Evolutionary conservation across 2,113 vertebrate genomes (phyloP), one percentile per base, ranked within the genome.

Genomic region (Aldabrachelys gigantea): DNA sequence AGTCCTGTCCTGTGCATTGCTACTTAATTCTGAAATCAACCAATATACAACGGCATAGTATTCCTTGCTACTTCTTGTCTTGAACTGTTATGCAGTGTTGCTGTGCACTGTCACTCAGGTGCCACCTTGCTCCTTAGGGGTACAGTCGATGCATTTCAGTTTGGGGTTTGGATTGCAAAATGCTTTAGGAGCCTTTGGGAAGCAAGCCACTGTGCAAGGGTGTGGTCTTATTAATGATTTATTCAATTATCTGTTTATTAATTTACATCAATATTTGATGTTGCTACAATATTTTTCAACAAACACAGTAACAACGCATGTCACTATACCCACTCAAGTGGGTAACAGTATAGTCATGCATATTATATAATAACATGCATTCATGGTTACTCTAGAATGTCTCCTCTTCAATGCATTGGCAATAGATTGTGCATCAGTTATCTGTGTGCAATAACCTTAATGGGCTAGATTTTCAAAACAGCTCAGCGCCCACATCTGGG

Each of bases 1-100:
- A 78, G 82, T 41, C 94, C 83, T 93, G 3, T 57, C 75, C 89
- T 80, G 41, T 82, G 83, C n/a, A 19, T 21, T 82, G 59, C 86
- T 86, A 87, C 90, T 84, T 2, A 82, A 35, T 79, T 72, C 83
- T 75, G 78, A 82, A 93, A 82, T 1, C 29, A 76, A 82, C 81
- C 88, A 86, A 80, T 31, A 16, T 35, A 1, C 38, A 52, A 44
- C 29, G 47, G 82, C 38, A 38, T 50, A 83, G 12, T 62, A 65
- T 16, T 85, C 59, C 47, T 38, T 41, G 0, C 57, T 82, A 75
- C 76, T 79, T 29, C 38, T 79, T 57, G 62, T 29, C 25, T 62
- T 31, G 8, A 56, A 24, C 19, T 1, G 2, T 27, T 10, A 50
- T 4, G 1, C 11, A 0, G 49, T 1, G 21, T 38, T 31, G 44